Base-by-base conservation (phyloP, 2,888 invertebrate genomes). In the Amphiduros pacificus region DNA sequence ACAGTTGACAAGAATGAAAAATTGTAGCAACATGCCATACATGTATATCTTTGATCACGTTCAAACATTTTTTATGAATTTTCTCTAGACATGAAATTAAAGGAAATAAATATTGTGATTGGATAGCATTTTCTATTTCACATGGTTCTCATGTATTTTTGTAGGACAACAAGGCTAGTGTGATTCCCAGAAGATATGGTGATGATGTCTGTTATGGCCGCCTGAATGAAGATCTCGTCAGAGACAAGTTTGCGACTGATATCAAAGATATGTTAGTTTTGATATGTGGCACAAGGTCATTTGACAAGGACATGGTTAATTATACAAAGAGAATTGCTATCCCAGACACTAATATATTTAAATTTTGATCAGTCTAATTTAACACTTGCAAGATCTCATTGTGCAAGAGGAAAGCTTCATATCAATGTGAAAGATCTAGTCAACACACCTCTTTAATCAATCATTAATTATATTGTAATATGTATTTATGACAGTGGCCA, bases 241-340 rank as follows among this genome's bases (percentile, higher is more conserved):
- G 41, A 22, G 14, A 58, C 26, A 71, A 70, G 28, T 49, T 70
- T 32, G 48, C 41, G 26, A 32, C 61, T 17, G 22, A 61, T 36
- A 56, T 32, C 29, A 17, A 40, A 50, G 53, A 64, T 48, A 53
- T 56, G 9, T 60, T 72, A 40, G 84, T 87, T 71, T 75, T 89
- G 50, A 76, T 90, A 62, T 89, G 89, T 85, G 90, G 90, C 20
- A 87, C 87, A 64, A 76, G 83, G 53, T 71, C 81, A 32, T 89
- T 89, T 81, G 86, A 85, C 74, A 76, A 84, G 64, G 76, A 84
- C 70, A 86, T 87, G 75, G 75, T 84, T 63, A 73, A 72, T 31
- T 65, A 59, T 53, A 63, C 74, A 32, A 61, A 62, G 17, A 29
- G 62, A 9, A 22, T 72, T 3, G 64, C 65, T 44, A 48, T 74